Conservation (phyloP, 2,888 invertebrate genomes). For the Deroplatys truncata region DNA sequence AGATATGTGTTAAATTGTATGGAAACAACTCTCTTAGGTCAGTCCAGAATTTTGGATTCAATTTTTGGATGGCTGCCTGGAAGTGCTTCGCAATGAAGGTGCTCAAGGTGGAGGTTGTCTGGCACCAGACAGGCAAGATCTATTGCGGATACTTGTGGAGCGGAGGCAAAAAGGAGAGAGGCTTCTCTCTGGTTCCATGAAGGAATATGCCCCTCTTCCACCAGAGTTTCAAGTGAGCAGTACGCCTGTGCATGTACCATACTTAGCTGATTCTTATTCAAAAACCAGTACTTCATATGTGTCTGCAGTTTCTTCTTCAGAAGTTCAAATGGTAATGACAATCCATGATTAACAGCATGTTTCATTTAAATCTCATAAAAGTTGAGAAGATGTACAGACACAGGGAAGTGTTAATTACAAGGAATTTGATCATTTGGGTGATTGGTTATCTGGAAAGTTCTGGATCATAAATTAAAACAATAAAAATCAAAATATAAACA, state of each 20-base stretch:
- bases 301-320: neutral
- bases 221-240: constrained; percentile 13
- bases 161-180: constrained; percentile 55
- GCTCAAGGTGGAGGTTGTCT: constrained; percentile 44
- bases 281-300: neutral
- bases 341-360: neutral
- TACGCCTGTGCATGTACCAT: neutral
- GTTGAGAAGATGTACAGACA: neutral
- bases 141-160: constrained; percentile 59
- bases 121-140: constrained; percentile 57
- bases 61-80: constrained; percentile 68
- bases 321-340: neutral
- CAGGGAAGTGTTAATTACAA: too few relatives aligned
- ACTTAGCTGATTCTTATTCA: neutral
- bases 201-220: constrained; percentile 17
- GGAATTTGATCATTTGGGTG: too few relatives aligned
- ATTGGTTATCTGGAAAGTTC: too few relatives aligned
- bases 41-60: constrained; percentile 34
- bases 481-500: too few relatives aligned
- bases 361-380: neutral
- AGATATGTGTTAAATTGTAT: neutral
- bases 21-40: neutral
- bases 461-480: too few relatives aligned
- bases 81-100: constrained; percentile 45
- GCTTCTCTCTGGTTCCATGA: constrained; percentile 39